These are phyloP conservation scores for Oreotrochilus melanogaster DNA, from an alignment of 2,113 vertebrate genomes.

Conservation along the genomic window DNA sequence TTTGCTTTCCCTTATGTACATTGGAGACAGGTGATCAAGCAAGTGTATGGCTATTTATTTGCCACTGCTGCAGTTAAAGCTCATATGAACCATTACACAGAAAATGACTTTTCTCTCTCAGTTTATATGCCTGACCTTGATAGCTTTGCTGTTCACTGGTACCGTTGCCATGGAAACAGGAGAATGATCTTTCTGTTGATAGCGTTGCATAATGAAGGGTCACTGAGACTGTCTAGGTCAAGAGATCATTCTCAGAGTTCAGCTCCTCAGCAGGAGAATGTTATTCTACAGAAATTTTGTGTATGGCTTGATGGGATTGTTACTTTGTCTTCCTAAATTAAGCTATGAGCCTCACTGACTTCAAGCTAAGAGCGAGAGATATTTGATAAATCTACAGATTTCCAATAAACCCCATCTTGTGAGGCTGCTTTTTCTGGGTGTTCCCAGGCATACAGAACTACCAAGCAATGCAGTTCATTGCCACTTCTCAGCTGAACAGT, in stretches of 20 bases:
- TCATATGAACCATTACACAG: not conserved
- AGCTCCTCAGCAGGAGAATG: not conserved
- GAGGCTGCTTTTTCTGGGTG: not conserved
- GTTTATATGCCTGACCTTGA: constrained; percentile 9
- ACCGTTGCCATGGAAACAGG: constrained; percentile 27
- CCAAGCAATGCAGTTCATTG: not conserved
- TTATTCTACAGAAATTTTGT: not conserved
- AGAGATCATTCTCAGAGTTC: constrained; percentile 13
- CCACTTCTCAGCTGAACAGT: not conserved
- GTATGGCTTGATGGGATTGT: not conserved
- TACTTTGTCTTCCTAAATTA: not conserved
- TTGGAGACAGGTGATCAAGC: not conserved
- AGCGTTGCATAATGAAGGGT: constrained; percentile 18
- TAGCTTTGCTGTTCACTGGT: not conserved
- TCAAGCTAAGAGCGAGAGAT: not conserved
- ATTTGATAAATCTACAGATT: not conserved
- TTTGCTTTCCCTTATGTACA: not conserved
- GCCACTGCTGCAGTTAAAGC: not conserved
- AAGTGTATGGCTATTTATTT: not conserved
- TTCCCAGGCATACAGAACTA: not conserved
- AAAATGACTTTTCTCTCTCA: not conserved
- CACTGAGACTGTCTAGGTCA: not conserved
- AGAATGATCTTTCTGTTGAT: not conserved
- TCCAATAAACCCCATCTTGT: not conserved
- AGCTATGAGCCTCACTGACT: not conserved